A percentile compares a stretch with the other conserved stretches of the same genome.
phyloP scores from a whole-genome alignment of 2,797 vertebrate species.

The Scarus forsteni region DNA sequence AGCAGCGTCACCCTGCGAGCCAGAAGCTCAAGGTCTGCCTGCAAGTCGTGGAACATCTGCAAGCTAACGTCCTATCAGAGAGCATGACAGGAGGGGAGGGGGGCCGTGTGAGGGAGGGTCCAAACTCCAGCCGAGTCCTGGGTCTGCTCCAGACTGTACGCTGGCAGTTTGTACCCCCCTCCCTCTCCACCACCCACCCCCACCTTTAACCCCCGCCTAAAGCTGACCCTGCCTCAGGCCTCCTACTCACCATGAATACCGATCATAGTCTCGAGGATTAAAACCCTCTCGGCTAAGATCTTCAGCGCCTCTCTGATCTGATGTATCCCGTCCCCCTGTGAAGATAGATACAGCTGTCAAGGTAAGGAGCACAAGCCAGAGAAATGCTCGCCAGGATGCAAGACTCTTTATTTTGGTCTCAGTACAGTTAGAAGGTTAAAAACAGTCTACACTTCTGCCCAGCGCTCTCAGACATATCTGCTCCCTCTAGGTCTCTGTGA shows the following conservation, averaged over 20 bases:
- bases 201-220: constrained; percentile 79
- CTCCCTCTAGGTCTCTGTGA: constrained; percentile 42
- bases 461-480: constrained; percentile 60
- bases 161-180: constrained; percentile 52
- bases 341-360: constrained; percentile 93
- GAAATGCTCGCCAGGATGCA: constrained; percentile 83
- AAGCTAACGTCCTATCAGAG: constrained; percentile 98
- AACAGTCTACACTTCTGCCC: constrained; percentile 70
- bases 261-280: constrained; percentile 99
- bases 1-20: constrained; percentile 99
- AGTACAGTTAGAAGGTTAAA: constrained; percentile 84
- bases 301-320: constrained; percentile 99
- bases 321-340: constrained; percentile 99
- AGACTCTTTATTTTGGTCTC: constrained; percentile 58
- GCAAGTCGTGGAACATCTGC: constrained; percentile 97
- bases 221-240: constrained; percentile 85
- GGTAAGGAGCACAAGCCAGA: constrained; percentile 85
- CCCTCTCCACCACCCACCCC: background rate
- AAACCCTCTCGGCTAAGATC: constrained; percentile 99
- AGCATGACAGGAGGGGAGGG: constrained; percentile 86
- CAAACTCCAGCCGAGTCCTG: constrained; percentile 72
- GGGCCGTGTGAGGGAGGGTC: constrained; percentile 73
- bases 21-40: constrained; percentile 98
- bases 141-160: constrained; percentile 75
- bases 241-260: constrained; percentile 99